Evolutionary conservation across 2,113 vertebrate species (phyloP).

Genomic region (Ariopsis seemanni): DNA sequence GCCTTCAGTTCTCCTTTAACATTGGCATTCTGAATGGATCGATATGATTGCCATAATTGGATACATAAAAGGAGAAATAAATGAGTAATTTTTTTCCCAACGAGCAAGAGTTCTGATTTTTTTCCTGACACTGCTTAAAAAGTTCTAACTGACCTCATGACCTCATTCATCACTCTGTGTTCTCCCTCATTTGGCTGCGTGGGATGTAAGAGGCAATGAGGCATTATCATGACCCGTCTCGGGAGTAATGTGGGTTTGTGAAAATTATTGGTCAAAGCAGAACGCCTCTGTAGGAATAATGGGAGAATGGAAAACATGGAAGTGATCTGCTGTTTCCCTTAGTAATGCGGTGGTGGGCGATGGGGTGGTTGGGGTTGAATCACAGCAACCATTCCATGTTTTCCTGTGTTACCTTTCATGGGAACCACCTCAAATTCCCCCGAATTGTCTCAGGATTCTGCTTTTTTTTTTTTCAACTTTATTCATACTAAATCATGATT

Average conservation of each 20-base stretch:
- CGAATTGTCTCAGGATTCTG: background rate
- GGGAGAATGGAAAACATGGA: constrained; percentile 26
- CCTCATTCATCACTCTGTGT: background rate
- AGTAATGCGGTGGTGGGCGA: background rate
- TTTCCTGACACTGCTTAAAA: background rate
- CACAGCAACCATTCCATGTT: background rate
- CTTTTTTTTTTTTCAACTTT: background rate
- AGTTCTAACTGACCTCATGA: background rate
- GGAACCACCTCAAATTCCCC: background rate
- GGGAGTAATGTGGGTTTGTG: constrained; percentile 22
- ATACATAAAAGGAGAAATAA: background rate
- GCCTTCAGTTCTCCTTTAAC: no score
- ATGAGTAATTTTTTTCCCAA: background rate
- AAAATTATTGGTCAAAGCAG: background rate
- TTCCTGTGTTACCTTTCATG: background rate
- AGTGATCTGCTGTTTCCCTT: background rate
- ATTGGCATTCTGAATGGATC: background rate
- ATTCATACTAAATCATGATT: background rate
- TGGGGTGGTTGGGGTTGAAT: background rate
- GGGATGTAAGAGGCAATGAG: background rate
- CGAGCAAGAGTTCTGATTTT: background rate
- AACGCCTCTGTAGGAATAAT: background rate
- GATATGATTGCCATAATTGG: background rate
- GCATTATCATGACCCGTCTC: background rate
- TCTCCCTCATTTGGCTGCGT: background rate